These are phyloP conservation scores for Cynopterus brachyotis DNA, from an alignment of 2,113 vertebrate genomes.

Conservation along the genomic window DNA sequence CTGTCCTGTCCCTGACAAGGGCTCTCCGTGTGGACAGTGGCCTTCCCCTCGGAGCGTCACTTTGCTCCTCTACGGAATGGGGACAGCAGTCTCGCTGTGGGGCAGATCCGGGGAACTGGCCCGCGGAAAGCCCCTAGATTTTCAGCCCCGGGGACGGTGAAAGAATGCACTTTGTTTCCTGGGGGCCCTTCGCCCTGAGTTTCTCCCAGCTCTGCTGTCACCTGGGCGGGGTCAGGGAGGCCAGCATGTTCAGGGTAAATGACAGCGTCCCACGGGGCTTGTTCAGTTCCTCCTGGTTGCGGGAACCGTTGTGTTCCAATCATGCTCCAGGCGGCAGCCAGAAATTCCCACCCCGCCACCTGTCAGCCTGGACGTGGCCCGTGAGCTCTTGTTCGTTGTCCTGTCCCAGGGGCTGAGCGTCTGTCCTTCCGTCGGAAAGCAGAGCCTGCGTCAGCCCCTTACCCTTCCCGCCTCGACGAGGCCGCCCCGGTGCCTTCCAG, in stretches of 20 bases:
- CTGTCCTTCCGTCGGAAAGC: accelerated
- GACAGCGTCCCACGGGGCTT: not conserved
- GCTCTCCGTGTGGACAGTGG: accelerated
- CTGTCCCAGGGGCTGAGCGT: accelerated
- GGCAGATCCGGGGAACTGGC: not conserved
- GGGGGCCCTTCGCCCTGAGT: not conserved
- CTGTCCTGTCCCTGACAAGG: accelerated
- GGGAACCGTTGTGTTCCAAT: not conserved
- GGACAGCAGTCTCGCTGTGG: accelerated
- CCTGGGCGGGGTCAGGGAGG: not conserved
- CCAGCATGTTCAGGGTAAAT: not conserved
- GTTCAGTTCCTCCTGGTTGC: not conserved
- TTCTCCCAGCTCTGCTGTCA: not conserved
- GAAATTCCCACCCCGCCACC: not conserved
- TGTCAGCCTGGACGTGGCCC: accelerated
- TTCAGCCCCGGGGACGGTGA: not conserved
- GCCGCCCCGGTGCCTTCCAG: not conserved
- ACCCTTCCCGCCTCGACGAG: accelerated
- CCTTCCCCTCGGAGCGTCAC: not conserved
- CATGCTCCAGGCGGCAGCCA: not conserved
- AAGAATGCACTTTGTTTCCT: not conserved
- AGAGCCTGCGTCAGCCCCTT: not conserved
- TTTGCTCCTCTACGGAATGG: not conserved
- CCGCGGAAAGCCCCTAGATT: not conserved
- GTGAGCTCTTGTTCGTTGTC: accelerated